Evolutionary conservation across 2,888 invertebrate genomes (phyloP).

Genomic region (Gymnoscelis rufifasciata): DNA sequence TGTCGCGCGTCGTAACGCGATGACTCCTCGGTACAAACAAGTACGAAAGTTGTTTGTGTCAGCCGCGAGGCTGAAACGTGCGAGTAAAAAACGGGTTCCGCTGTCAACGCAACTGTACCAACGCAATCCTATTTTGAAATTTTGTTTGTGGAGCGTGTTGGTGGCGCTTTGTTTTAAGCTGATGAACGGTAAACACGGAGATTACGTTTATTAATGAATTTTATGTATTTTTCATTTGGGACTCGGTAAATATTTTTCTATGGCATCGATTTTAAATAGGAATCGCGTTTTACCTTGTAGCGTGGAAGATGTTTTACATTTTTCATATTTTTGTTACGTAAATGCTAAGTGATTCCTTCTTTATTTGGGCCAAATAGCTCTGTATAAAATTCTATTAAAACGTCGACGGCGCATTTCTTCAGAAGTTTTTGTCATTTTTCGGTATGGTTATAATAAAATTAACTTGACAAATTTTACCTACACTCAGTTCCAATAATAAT

Average conservation of each 20-base stretch:
- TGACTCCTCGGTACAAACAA: background rate
- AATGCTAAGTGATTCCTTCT: no score
- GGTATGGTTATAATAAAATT: no score
- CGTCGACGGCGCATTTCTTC: no score
- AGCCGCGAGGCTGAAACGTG: background rate
- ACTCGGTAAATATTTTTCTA: constrained; percentile 17
- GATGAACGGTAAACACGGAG: constrained; percentile 12
- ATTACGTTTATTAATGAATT: constrained; percentile 13
- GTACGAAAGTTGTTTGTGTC: background rate
- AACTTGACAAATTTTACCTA: no score
- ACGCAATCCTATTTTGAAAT: background rate
- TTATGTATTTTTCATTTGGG: constrained; percentile 5
- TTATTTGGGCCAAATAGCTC: no score
- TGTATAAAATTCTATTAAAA: no score
- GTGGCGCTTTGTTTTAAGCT: constrained; percentile 8
- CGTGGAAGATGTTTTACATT: no score
- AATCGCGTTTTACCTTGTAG: no score
- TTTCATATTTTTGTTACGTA: no score
- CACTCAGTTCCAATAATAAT: no score
- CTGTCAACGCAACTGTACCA: background rate
- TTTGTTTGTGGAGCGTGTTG: constrained; percentile 12
- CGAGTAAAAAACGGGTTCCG: background rate
- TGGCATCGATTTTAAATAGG: background rate
- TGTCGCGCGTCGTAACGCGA: background rate
- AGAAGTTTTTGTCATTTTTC: no score